Base-by-base conservation (phyloP, 2,113 vertebrate species). In the Chloropsis hardwickii region DNA sequence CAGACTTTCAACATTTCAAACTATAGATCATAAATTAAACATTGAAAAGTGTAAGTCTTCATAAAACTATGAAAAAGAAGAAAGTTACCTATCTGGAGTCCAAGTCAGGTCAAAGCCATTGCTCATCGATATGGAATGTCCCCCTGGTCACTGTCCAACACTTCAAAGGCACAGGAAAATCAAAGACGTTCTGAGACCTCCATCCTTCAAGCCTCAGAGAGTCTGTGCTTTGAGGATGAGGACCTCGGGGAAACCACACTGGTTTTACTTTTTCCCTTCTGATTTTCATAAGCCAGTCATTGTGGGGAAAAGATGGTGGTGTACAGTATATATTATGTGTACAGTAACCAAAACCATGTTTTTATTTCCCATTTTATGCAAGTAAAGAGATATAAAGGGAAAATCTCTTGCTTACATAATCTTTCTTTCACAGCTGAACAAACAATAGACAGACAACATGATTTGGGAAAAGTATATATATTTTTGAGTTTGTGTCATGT, bases 161-260 rank as follows among this genome's bases (percentile, higher is more conserved):
- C 72, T 96, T 94, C 92, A 94, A 94, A 96, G 50, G 31, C 66
- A 51, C 24, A 22, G 12, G 16, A 69, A 80, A 82, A 92, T 95
- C 70, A 95, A 96, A 97, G 71, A 35, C 37, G 7, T 61, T 93
- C 81, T 87, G 58, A 92, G 25, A 56, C 80, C 37, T 88, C 28
- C 47, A 48, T 64, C 73, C 70, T 82, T 78, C 78, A 54, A 50
- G 44, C 65, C 21, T 74, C 71, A 65, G 19, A 84, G 8, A 47
- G 6, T 12, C 25, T 48, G 21, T 71, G 29, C 44, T 90, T 84
- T 94, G 87, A 94, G 73, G 78, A 44, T 21, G 31, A 5, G 21
- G 24, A 56, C 35, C 39, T 15, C 71, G 27, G 27, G 56, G 14
- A 87, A 77, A 24, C 12, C 17, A 6, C 33, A 10, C 14, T 60